Base-by-base conservation (phyloP, 92 coral and sea anemone species). In the Zoanthus gigantus region DNA sequence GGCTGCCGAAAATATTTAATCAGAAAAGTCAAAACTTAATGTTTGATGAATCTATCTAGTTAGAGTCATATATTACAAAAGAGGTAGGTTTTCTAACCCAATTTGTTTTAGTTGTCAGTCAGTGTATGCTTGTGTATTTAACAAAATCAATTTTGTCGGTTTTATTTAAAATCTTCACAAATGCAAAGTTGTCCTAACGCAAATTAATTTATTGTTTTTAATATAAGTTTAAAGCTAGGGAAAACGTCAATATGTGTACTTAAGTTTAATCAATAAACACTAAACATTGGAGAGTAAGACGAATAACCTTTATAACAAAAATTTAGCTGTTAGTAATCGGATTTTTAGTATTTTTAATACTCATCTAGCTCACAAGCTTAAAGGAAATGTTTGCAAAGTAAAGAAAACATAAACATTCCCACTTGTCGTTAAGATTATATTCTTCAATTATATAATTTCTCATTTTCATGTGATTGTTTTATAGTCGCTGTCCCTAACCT, bases 151-250 rank as follows among this genome's bases (percentile, higher is more conserved):
- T 14, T 63, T 80, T 9, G 15, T 16, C 74, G 14, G 30, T 45
- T 65, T 15, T 80, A 18, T 81, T 23, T 14, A 65, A 18, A n/a
- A 32, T 30, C 23, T 65, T 17, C 67, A 53, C 85, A 80, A 23
- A 18, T 52, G 72, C 72, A 79, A 60, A 14, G 83, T 17, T 80
- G 46, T 65, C 56, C n/a, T 11, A 80, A 17, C 30, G 85, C 85
- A 80, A 61, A 65, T 28, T 60, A 72, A 10, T 52, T 65, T 28
- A 65, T 17, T 81, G 60, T 66, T 65, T 46, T 34, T 54, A 77
- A 54, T 30, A 52, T 34, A 23, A 30, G 44, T 67, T 56, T 23
- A 57, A 46, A 45, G 32, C 53, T 77, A 13, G 16, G 82, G 46
- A 81, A 69, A 69, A 69, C 14, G 34, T 4, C 74, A 29, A 69